phyloP scores from a whole-genome alignment of 2,888 invertebrate species.

The Cheilosia urbana region DNA sequence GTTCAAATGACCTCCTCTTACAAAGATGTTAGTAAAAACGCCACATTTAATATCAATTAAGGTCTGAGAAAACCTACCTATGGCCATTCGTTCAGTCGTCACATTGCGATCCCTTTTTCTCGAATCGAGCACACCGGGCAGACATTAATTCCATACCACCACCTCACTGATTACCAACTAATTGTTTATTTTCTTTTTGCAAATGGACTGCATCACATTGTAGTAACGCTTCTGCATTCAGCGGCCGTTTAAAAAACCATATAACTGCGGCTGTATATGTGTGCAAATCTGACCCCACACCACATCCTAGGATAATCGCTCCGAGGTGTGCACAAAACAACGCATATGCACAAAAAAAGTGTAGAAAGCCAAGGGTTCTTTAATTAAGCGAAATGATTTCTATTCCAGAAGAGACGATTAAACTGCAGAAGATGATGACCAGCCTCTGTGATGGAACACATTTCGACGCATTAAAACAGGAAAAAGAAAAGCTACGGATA shows the following conservation, averaged over 20 bases:
- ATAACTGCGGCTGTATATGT: constrained; percentile 7
- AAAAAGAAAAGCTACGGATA: background rate
- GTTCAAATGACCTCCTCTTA: constrained; percentile 46
- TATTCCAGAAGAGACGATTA: constrained; percentile 71
- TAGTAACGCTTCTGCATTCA: constrained; percentile 31
- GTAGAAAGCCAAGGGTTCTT: constrained; percentile 66
- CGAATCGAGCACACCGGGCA: constrained; percentile 61
- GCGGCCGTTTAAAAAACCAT: constrained; percentile 57
- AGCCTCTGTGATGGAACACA: constrained; percentile 78
- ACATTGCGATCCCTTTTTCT: constrained; percentile 61
- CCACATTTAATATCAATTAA: constrained; percentile 74
- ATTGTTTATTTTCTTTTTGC: constrained; percentile 57
- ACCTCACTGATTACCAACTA: constrained; percentile 67
- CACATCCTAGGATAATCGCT: constrained; percentile 67
- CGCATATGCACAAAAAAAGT: constrained; percentile 32
- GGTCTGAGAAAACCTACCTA: constrained; percentile 67
- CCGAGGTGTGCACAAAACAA: constrained; percentile 42
- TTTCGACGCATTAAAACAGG: constrained; percentile 78
- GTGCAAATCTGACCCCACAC: constrained; percentile 27
- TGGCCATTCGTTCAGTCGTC: constrained; percentile 19
- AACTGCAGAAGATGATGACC: constrained; percentile 49
- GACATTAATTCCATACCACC: constrained; percentile 64
- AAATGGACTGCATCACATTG: constrained; percentile 63
- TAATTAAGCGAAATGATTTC: constrained; percentile 73
- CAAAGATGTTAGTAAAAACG: constrained; percentile 38